Evolutionary conservation across 2,888 invertebrate species (phyloP), one percentile per base, ranked within the genome.

Genomic region (Oscheius myriophilus): DNA sequence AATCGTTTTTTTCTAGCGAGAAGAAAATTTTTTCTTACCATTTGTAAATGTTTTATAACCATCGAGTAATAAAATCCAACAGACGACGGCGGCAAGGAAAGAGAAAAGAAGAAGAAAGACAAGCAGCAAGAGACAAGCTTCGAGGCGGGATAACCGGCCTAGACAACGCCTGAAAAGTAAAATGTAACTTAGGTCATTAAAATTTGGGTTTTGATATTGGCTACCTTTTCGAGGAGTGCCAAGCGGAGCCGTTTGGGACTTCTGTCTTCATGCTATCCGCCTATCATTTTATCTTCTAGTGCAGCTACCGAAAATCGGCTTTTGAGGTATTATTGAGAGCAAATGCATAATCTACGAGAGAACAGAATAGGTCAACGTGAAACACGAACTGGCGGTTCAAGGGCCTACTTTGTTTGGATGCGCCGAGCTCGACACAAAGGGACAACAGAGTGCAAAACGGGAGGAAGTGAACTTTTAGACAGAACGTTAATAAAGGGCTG

Each of bases 41-140:
- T 76, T 71, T 26, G 59, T 72, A 67, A 80, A 79, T 25, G 77
- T 75, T 67, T 69, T 69, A 69, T 78, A 78, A 63, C 82, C 82
- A 61, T 82, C 75, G 49, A 80, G 72, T 63, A 79, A 70, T 57
- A 79, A 67, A 52, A 82, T 57, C 82, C 82, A 82, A 33, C 73
- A 70, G 59, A 75, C 61, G 59, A 72, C 71, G 63, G 73, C 70
- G 65, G 73, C 69, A 11, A 79, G 57, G 25, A 82, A 69, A 21
- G 75, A 71, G 51, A 71, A 70, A 21, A 78, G 66, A 7, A 79
- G 65, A 12, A 82, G 68, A 21, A 74, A 51, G 11, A 72, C 61
- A 55, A 76, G 67, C 9, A 73, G 65, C 41, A 77, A 58, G 6
- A 82, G 75, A 66, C 71, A 70, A 9, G 72, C 67, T 70, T 82